Conservation (phyloP, 1,140 invertebrate species). For the Macrotrachela quadricornifera region DNA sequence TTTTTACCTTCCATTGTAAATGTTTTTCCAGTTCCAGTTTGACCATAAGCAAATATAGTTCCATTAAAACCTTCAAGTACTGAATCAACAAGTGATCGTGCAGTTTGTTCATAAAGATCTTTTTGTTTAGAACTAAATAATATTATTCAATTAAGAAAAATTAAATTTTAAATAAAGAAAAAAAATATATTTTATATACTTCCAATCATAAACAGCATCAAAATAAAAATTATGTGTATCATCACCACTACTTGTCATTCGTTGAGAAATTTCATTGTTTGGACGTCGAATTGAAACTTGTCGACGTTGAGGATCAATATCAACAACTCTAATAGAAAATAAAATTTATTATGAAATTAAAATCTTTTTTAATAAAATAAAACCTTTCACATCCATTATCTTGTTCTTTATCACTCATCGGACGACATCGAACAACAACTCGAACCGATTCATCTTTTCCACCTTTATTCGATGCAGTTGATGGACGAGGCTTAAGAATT, state of each 20-base stretch:
- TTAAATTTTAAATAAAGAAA: slow-evolving; percentile 44
- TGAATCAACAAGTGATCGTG: slow-evolving; percentile 34
- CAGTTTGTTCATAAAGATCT: slow-evolving; percentile 15
- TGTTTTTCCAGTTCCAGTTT: slow-evolving; percentile 35
- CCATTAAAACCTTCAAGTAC: slow-evolving; percentile 38
- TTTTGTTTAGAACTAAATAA: neutral
- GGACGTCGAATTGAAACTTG: neutral
- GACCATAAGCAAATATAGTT: slow-evolving; percentile 39
- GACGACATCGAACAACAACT: slow-evolving; percentile 73
- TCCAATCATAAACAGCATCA: slow-evolving; percentile 46
- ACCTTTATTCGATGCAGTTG: neutral
- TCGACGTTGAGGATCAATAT: neutral
- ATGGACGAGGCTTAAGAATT: no score
- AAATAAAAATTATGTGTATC: slow-evolving; percentile 46
- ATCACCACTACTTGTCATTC: slow-evolving; percentile 50
- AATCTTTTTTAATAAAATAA: slow-evolving; percentile 10
- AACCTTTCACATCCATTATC: slow-evolving; percentile 46
- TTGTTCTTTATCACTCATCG: slow-evolving; percentile 57
- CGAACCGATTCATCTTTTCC: slow-evolving; percentile 48
- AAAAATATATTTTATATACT: slow-evolving; percentile 32
- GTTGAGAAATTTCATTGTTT: no score
- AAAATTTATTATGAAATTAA: neutral
- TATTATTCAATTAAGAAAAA: slow-evolving; percentile 39
- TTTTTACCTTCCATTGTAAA: slow-evolving; percentile 41
- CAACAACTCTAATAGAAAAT: neutral